Evolutionary conservation across 2,888 invertebrate genomes (phyloP), one percentile per base, ranked within the genome.

Genomic region (Eubasilissa splendida): DNA sequence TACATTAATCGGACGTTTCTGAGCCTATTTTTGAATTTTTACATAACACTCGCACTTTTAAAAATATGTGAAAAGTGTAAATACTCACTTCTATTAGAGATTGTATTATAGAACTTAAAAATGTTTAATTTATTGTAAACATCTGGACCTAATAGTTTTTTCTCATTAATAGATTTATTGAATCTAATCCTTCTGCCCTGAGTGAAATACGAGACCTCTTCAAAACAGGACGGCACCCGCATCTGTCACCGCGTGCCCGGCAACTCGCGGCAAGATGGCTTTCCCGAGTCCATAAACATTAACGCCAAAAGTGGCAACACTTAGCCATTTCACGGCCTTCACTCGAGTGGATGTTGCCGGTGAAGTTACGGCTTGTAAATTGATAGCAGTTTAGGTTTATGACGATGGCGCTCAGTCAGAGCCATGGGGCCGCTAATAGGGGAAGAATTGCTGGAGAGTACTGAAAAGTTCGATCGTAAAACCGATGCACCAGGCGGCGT

Each of bases 311-410:
- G 82, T 82, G 82, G 82, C 75, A 77, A 80, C 82, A 76, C 77
- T 80, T 78, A 80, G 73, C 78, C 77, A 79, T 82, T 82, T 76
- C 78, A 75, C 68, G 60, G 80, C 77, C 80, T 66, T 78, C 80
- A 82, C 80, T 76, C 70, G 63, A 65, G 31, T 65, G 33, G 70
- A 73, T 78, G 81, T 83, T 83, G 77, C 80, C 68, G 76, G 80
- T 71, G 59, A 75, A 81, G 83, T 83, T 83, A 83, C 81, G 81
- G 81, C 83, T 81, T 83, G 83, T 83, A 83, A 83, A 83, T 83
- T 83, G 83, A 83, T 81, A 78, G 83, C 81, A 77, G 81, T 83
- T 83, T 83, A 81, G 76, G 80, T 83, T 83, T 83, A 83, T 80
- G 74, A 76, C 63, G 54, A 54, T 59, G 54, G 12, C 68, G 75